Base-by-base conservation (phyloP, 2,888 invertebrate genomes). In the Acholoe squamosa region DNA sequence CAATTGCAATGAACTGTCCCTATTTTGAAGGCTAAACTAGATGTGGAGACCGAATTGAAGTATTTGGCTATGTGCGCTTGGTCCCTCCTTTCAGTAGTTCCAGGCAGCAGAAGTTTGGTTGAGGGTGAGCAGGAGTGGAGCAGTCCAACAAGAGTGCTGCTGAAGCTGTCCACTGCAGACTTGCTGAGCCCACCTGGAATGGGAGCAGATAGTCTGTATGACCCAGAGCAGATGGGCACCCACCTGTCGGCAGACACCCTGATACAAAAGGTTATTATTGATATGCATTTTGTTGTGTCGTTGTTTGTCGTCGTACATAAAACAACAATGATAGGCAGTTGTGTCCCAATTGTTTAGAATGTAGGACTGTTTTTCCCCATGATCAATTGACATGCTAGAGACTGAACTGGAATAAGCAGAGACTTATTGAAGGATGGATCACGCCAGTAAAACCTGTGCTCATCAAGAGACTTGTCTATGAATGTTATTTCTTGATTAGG, bases 231-330 rank as follows among this genome's bases (percentile, higher is more conserved):
- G 43, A 3, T 7, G 80, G n/a, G 34, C 16, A 84, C 84, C 84
- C 71, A 71, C 3, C 61, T 77, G 88, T 88, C 31, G 28, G 52
- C 76, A 33, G 71, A 61, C 22, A 61, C 76, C 52, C 51, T 76
- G 52, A 51, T 52, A 54, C 34, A 22, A 76, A 89, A 89, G 89
- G 89, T 89, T 89, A 89, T 43, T 89, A 89, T 89, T 76, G 25
- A 51, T 89, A 51, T 89, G 43, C 76, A 43, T 89, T 52, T 61
- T 89, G 67, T 67, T 67, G 67, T 67, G 25, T 89, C 25, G 19
- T 61, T n/a, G 61, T 61, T 19, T 61, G 61, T 61, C 22, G n/a
- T n/a, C 61, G n/a, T 61, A 61, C 61, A 0, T 61, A n/a, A 61
- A 61, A 7, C 19, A 61, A 0, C 5, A 61, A 61, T 12, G 10